Evolutionary conservation across 2,797 vertebrate genomes (phyloP).

Genomic region (Brachyalestes nurse): DNA sequence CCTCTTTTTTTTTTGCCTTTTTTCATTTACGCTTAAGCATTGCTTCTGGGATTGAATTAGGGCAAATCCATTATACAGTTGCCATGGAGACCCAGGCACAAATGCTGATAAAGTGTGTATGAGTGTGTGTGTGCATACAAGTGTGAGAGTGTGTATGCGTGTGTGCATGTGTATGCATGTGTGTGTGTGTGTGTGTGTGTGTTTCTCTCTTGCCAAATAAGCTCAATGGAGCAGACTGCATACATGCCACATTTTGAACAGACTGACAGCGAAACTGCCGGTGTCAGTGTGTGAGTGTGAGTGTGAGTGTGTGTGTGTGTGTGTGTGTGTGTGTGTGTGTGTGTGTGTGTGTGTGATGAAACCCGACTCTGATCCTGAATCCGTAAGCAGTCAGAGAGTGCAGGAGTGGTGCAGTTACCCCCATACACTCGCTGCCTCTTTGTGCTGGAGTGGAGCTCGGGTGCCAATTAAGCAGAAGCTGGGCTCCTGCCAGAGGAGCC

Average conservation of each 20-base stretch:
- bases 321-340: slow-evolving; percentile 4
- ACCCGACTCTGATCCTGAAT: slow-evolving; percentile 46
- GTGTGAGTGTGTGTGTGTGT: slow-evolving; percentile 15
- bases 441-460: slow-evolving; percentile 33
- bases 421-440: slow-evolving; percentile 36
- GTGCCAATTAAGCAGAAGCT: slow-evolving; percentile 50
- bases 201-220: slow-evolving; percentile 45
- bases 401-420: slow-evolving; percentile 43
- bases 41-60: slow-evolving; percentile 84
- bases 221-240: slow-evolving; percentile 54
- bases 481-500: slow-evolving; percentile 46
- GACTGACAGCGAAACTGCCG: slow-evolving; percentile 46
- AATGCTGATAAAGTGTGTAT: slow-evolving; percentile 73
- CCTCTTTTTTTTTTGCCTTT: background rate
- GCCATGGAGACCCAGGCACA: slow-evolving; percentile 82
- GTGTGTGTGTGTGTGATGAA: slow-evolving; percentile 39
- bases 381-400: slow-evolving; percentile 44
- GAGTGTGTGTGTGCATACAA: background rate
- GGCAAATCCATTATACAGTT: slow-evolving; percentile 85
- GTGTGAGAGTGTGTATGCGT: slow-evolving; percentile 1
- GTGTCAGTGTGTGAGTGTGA: slow-evolving; percentile 35
- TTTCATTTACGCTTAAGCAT: slow-evolving; percentile 66
- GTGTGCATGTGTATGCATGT: slow-evolving; percentile 57
- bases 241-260: slow-evolving; percentile 45
- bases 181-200: slow-evolving; percentile 50